Base-by-base conservation (phyloP, 2,113 vertebrate genomes). In the Rana temporaria region DNA sequence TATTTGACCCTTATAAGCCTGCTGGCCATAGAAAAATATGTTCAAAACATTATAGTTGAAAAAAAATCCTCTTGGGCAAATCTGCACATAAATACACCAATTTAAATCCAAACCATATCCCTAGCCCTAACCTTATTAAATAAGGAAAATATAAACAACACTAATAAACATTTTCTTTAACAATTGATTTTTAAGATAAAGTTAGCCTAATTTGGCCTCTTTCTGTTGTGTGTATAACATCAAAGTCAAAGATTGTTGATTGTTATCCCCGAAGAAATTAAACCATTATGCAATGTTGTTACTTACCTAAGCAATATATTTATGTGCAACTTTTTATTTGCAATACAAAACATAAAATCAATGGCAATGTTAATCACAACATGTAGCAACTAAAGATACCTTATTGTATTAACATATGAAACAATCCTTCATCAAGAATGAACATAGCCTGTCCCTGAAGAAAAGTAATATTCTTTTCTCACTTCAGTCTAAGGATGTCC, bases 371-470 rank as follows among this genome's bases (percentile, higher is more conserved):
- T 26, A 75, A 32, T 75, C 6, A 75, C 60, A 30, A 60, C 70
- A 34, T n/a, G 53, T 63, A 57, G 19, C 79, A 56, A 56, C 48
- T 30, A 66, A 74, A 48, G n/a, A 74, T 74, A 52, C 70, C 80
- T 82, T 16, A 19, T 38, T 12, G 34, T 60, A 55, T 59, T 42
- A 75, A 76, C 38, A 83, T 83, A 83, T 83, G 81, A 83, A 83
- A 42, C 64, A 53, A 83, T 83, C 53, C 53, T 64, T 83, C 81
- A 76, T 76, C 53, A 83, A 56, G 63, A 75, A 75, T 76, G 53
- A 67, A 66, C 81, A 24, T 30, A 59, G 22, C n/a, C 18, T 60
- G 20, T 76, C 81, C 72, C 81, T 38, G 30, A 48, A 76, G 81
- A 68, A 76, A 68, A 34, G 52, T 68, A 68, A 68, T 83, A 62